phyloP scores from a whole-genome alignment of 2,797 vertebrate genomes.

The Tenualosa thibaudeaui region DNA sequence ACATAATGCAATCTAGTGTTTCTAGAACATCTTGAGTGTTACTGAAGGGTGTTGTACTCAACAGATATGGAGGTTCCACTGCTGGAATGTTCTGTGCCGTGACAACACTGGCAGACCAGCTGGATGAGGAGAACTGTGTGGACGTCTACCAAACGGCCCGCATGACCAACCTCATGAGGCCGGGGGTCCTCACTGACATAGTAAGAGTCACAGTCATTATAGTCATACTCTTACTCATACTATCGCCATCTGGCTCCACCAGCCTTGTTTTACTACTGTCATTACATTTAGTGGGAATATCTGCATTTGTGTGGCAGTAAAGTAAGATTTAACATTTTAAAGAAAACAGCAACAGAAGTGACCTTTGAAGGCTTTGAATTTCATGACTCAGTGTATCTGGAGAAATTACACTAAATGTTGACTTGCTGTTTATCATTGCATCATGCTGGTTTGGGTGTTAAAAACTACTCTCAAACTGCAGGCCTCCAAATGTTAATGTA shows the following conservation, averaged over 20 bases:
- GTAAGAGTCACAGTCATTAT: conserved; percentile 71
- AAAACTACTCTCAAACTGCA: background rate
- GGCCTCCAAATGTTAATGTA: background rate
- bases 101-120: conserved; percentile 83
- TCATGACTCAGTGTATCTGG: background rate
- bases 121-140: conserved; percentile 87
- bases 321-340: background rate
- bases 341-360: background rate
- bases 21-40: background rate
- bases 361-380: too few relatives aligned
- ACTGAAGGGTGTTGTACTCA: conserved; percentile 9
- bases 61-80: conserved; percentile 86
- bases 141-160: conserved; percentile 92
- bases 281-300: too few relatives aligned
- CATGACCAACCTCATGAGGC: conserved; percentile 96
- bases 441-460: background rate
- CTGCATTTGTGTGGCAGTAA: too few relatives aligned
- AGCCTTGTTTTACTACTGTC: too few relatives aligned
- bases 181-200: conserved; percentile 90
- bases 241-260: too few relatives aligned
- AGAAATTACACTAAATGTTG: background rate
- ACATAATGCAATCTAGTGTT: background rate
- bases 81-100: conserved; percentile 93
- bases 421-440: background rate
- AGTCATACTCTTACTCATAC: background rate